A percentile compares a stretch with the other conserved stretches of the same genome.
These are phyloP conservation scores for Eupristina koningsbergeri DNA, from an alignment of 1,140 invertebrate species.

Conservation along the genomic window DNA sequence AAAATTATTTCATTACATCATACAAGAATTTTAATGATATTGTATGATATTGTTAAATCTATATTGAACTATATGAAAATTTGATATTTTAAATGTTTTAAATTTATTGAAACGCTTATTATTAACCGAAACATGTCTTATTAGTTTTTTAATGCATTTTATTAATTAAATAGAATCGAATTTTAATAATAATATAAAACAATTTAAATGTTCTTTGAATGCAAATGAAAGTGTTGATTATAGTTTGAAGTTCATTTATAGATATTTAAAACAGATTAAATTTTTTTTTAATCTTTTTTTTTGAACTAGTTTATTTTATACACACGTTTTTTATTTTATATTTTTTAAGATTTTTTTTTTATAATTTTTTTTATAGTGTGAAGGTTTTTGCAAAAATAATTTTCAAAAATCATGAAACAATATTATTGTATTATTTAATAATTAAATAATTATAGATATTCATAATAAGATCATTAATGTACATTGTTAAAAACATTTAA, in stretches of 20 bases:
- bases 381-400: too few relatives aligned
- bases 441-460: too few relatives aligned
- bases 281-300: not conserved
- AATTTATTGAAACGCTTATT: not conserved
- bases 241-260: not conserved
- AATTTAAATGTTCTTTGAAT: not conserved
- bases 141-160: not conserved
- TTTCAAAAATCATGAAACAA: too few relatives aligned
- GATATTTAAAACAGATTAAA: not conserved
- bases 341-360: not conserved
- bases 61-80: too few relatives aligned
- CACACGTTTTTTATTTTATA: not conserved
- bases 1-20: too few relatives aligned
- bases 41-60: too few relatives aligned
- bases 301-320: not conserved
- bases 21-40: too few relatives aligned
- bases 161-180: not conserved
- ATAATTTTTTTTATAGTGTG: too few relatives aligned
- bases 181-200: not conserved
- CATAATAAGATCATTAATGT: too few relatives aligned
- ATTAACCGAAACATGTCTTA: not conserved
- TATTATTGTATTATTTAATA: too few relatives aligned
- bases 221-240: not conserved
- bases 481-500: too few relatives aligned
- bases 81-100: too few relatives aligned